Base-by-base conservation (phyloP, 2,888 invertebrate species). In the Acanthosepion lycidas region DNA sequence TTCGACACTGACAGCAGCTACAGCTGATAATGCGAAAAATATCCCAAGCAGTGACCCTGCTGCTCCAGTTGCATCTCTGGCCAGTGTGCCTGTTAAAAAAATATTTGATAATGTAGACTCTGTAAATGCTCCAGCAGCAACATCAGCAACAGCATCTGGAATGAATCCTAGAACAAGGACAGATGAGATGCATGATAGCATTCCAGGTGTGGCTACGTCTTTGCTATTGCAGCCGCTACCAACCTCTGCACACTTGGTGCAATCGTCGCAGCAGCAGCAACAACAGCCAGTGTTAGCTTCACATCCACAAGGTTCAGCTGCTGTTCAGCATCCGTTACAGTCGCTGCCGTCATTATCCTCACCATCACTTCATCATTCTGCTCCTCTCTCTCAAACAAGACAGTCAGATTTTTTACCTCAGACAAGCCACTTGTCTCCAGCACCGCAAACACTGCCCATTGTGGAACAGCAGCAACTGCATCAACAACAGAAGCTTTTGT, bases 351-450 rank as follows among this genome's bases (percentile, higher is more conserved):
- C 93, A 53, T 51, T 53, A 93, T 92, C 93, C 53, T 93, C 93
- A 49, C 51, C 93, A 53, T 93, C 93, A 28, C 53, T 93, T 18
- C 93, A 49, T 93, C 53, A 49, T 49, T 93, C 93, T 93, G 51
- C 48, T 51, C 28, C 49, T 93, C n/a, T 49, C 23, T 93, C 93
- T 93, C 93, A 93, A 53, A 93, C 28, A 42, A 93, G 28, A 53
- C 93, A 93, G 93, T 93, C 93, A 93, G 93, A 93, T 49, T 51
- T 93, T 49, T 93, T 93, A 93, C 93, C 93, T 93, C 93, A 51
- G 53, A 6, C 93, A 78, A 78, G 78, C 20, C 49, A 53, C 42
- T 49, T 93, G 93, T 51, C 93, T 93, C 51, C 49, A 93, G 93
- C 93, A 51, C 93, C 26, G 51, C 92, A 92, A 49, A 49, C 28